Percentiles rank a stretch among this genome's conserved stretches.
Evolutionary conservation across 2,888 invertebrate species (phyloP).

Genomic region (Panzeria rudis): DNA sequence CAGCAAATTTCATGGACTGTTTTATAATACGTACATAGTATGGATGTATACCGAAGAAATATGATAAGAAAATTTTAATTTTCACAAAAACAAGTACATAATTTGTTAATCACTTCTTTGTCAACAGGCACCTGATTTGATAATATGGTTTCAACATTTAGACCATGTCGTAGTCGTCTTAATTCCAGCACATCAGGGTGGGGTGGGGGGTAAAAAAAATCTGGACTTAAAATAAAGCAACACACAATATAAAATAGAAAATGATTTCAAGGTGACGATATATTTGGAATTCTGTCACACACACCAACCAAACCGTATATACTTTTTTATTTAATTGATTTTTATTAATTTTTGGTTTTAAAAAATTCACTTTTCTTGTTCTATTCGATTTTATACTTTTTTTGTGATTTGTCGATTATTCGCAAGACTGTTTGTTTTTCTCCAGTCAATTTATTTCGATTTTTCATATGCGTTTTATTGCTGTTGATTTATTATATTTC

Average conservation of each 20-base stretch:
- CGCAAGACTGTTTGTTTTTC: slow-evolving; percentile 57
- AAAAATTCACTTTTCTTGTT: slow-evolving; percentile 37
- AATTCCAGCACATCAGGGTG: slow-evolving; percentile 20
- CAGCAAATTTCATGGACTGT: neutral
- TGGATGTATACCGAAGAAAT: neutral
- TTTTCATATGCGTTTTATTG: slow-evolving; percentile 17
- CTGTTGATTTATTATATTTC: neutral
- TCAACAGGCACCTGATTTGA: slow-evolving; percentile 27
- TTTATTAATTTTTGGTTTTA: slow-evolving; percentile 33
- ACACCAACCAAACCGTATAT: slow-evolving; percentile 38
- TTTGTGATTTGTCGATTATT: neutral
- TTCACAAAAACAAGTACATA: neutral
- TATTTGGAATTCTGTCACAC: slow-evolving; percentile 56
- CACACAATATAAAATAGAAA: slow-evolving; percentile 37
- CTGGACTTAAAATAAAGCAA: slow-evolving; percentile 53
- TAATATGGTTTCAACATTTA: slow-evolving; percentile 34
- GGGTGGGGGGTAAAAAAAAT: slow-evolving; percentile 45
- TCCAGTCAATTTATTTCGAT: slow-evolving; percentile 25
- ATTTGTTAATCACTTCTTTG: slow-evolving; percentile 31
- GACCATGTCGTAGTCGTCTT: neutral
- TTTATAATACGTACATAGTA: neutral
- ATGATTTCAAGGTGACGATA: slow-evolving; percentile 65
- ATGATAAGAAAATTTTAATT: slow-evolving; percentile 29
- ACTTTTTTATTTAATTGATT: slow-evolving; percentile 55
- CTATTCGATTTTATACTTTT: slow-evolving; percentile 40